Evolutionary conservation across 92 coral and sea anemone genomes (phyloP), one percentile per base, ranked within the genome.

Genomic region (Anthopleura xanthogrammica): DNA sequence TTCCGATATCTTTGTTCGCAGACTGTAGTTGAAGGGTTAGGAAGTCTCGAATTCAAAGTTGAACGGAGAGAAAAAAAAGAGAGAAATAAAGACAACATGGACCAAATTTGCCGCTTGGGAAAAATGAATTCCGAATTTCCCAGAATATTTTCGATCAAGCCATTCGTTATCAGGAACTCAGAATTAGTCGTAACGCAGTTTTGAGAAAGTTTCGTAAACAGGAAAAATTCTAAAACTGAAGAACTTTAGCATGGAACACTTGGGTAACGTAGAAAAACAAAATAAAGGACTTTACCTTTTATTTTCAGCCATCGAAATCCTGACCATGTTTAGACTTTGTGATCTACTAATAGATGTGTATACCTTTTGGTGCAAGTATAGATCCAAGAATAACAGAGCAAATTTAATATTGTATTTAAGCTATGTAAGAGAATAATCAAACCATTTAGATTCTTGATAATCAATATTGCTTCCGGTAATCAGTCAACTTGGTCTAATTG

Each of bases 401-500:
- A 70, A 71, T 60, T 23, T 48, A 41, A 70, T 81, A 60, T 81
- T 81, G 84, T 57, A 81, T 81, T 80, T 65, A 80, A 64, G 70
- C 48, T 41, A 80, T 80, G 57, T 76, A 29, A 87, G 60, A 84
- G 85, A 81, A 87, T 87, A 86, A 88, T 88, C 58, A 72, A 72
- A 77, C 66, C 87, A 81, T 82, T 80, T 90, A 87, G 88, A 89
- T 89, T 88, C 56, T 89, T 86, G 95, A 79, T 75, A 91, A 91
- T 89, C 94, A 91, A 89, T 87, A 92, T 87, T 91, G 87, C 90
- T 91, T 94, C 98, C 98, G 98, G 98, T 83, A 80, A 75, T 93
- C 90, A 88, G 70, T 86, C 83, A 82, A 78, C 78, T 88, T 81
- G 86, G 75, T 74, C 81, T 76, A 76, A 65, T 92, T 92, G 82